Base-by-base conservation (phyloP, 2,888 invertebrate species). In the Dolichomitus sp. region DNA sequence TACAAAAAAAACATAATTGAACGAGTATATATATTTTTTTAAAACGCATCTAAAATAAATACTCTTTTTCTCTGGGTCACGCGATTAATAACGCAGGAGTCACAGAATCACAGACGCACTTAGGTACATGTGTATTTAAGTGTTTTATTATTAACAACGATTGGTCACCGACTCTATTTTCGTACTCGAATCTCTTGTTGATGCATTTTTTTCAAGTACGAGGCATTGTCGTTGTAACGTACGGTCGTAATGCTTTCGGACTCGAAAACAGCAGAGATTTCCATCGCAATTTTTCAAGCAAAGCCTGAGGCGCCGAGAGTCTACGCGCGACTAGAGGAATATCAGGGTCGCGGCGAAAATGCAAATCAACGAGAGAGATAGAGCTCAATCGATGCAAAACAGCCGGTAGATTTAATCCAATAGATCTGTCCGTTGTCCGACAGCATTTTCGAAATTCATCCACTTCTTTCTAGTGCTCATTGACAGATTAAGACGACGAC, bases 91-190 rank as follows among this genome's bases (percentile, higher is more conserved):
- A 54, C 61, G 77, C 57, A 27, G 48, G 45, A 52, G n/a, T 42
- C 37, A 33, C 23, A 65, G 37, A 82, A 87, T 87, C 85, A 87
- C 86, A 84, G 82, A 76, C 87, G 89, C 90, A 91, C 88, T 91
- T 91, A 92, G 92, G 91, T 92, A 92, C 91, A 89, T 86, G 87
- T 88, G 73, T 65, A 63, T 63, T 19, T 68, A 52, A 48, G 48
- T 59, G 57, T 37, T 73, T 63, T 68, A n/a, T 57, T 40, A 37
- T 91, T n/a, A n/a, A n/a, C 88, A 81, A 84, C 79, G 80, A 80
- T 84, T 84, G 82, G 81, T 66, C 77, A 76, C 59, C 27, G 75
- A 74, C 70, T 45, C 75, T 84, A 83, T 66, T 75, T 70, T 79
- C 40, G 23, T 68, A 59, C 19, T 48, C 12, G 37, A 40, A 61